Evolutionary conservation across 1,140 invertebrate genomes (phyloP).

Genomic region (Leptinotarsa defecta): DNA sequence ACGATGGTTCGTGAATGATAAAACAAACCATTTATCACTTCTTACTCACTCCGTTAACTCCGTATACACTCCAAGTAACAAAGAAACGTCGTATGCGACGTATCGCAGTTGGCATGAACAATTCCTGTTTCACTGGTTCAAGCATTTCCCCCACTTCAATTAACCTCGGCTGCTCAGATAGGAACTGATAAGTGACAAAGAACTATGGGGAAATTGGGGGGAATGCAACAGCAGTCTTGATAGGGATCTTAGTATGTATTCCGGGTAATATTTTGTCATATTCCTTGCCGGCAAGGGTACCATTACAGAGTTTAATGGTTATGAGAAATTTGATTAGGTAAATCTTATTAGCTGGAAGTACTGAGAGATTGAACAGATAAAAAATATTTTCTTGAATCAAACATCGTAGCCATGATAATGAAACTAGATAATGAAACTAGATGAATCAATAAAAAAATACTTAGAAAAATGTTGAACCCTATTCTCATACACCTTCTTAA

Average conservation of each 20-base stretch:
- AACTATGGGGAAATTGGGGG: slow-evolving; percentile 1
- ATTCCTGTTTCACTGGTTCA: slow-evolving; percentile 10
- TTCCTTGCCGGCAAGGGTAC: background rate
- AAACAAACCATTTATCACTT: slow-evolving; percentile 19
- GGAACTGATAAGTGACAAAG: slow-evolving; percentile 10
- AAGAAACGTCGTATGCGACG: slow-evolving; percentile 1
- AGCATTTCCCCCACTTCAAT: slow-evolving; percentile 7
- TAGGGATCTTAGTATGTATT: slow-evolving; percentile 5
- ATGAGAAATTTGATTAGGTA: slow-evolving; percentile 16
- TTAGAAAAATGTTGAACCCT: too few relatives aligned
- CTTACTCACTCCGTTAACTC: slow-evolving; percentile 6
- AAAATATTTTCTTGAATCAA: background rate
- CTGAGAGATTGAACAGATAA: slow-evolving; percentile 8
- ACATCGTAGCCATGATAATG: background rate
- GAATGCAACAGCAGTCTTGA: slow-evolving; percentile 7
- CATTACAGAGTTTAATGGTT: slow-evolving; percentile 17
- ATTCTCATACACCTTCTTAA: too few relatives aligned
- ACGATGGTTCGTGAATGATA: slow-evolving; percentile 10
- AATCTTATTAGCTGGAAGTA: slow-evolving; percentile 11
- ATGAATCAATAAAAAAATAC: too few relatives aligned
- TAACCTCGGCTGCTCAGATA: slow-evolving; percentile 7
- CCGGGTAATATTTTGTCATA: slow-evolving; percentile 6
- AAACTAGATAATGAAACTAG: too few relatives aligned
- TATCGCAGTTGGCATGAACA: slow-evolving; percentile 18
- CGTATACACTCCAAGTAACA: slow-evolving; percentile 12